Base-by-base conservation (phyloP, 2,888 invertebrate genomes). In the Ptychoptera contaminata region DNA sequence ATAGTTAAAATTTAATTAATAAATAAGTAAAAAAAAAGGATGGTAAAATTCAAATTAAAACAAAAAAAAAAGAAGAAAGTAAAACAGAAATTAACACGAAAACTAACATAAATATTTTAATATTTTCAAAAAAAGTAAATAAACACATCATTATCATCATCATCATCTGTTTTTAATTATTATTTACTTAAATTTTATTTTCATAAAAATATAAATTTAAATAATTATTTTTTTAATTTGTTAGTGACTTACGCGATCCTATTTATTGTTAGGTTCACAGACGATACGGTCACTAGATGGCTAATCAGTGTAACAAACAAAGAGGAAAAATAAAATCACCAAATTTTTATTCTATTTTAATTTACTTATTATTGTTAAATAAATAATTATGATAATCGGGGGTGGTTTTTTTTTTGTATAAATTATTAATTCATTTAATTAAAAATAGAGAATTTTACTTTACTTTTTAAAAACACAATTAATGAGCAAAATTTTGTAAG, bases 201-300 rank as follows among this genome's bases (percentile, higher is more conserved):
- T 35, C 37, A 43, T 37, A 46, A 30, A 40, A 29, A 43, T 35
- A 31, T 42, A 43, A 43, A 36, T 16, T 44, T 34, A 41, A 47
- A 43, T n/a, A 41, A 39, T 34, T 11, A 16, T 34, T 34, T 32
- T 32, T 32, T 32, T 32, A 11, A 11, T 32, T 11, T 9, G 32
- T 32, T 32, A 34, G 42, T 42, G 42, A 85, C 86, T 86, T 85
- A 86, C 86, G 83, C 84, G 72, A 86, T 86, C 74, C 86, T 77
- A 79, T 85, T 84, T 76, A 86, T 77, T 73, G 84, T 82, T 72
- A 86, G 81, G 79, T 86, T 86, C 76, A 86, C 85, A 71, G 85
- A 80, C 67, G 86, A 86, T 72, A 86, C 82, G 70, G 84, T 85
- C 81, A 82, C 84, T 76, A 86, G 83, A 77, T 86, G 84, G 81